These are phyloP conservation scores for Hymenochirus boettgeri DNA, from an alignment of 2,113 vertebrate genomes.

Conservation along the genomic window DNA sequence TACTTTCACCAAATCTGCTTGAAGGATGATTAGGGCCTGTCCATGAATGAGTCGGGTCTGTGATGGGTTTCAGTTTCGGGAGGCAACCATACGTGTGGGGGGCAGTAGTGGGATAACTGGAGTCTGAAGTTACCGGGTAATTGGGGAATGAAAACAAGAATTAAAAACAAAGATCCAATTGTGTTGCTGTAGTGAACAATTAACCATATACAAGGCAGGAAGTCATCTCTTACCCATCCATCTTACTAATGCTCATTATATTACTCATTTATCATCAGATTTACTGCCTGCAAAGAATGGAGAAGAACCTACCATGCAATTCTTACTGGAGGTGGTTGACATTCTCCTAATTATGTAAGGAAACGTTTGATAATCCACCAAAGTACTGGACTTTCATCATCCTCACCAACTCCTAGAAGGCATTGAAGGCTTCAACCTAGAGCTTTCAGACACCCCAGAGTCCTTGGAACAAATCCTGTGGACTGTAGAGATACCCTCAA, in stretches of 20 bases:
- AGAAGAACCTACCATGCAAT: slow-evolving; percentile 90
- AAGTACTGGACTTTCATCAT: slow-evolving; percentile 96
- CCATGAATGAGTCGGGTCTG: too few relatives aligned
- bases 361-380: slow-evolving; percentile 95
- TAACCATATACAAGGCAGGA: slow-evolving; percentile 8
- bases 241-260: slow-evolving; percentile 39
- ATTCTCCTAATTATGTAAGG: slow-evolving; percentile 89
- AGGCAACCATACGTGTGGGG: too few relatives aligned
- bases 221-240: background rate
- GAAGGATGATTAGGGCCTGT: too few relatives aligned
- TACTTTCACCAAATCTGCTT: too few relatives aligned
- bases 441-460: slow-evolving; percentile 92
- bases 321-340: slow-evolving; percentile 91
- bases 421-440: slow-evolving; percentile 96
- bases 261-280: slow-evolving; percentile 73
- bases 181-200: too few relatives aligned
- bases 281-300: slow-evolving; percentile 94
- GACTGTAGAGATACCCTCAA: slow-evolving; percentile 97
- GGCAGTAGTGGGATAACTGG: too few relatives aligned
- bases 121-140: too few relatives aligned
- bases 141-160: too few relatives aligned
- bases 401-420: slow-evolving; percentile 95
- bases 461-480: slow-evolving; percentile 98
- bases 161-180: too few relatives aligned
- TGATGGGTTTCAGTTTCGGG: too few relatives aligned